These are phyloP conservation scores for Tichodroma muraria DNA, from an alignment of 2,113 vertebrate genomes.

Conservation along the genomic window DNA sequence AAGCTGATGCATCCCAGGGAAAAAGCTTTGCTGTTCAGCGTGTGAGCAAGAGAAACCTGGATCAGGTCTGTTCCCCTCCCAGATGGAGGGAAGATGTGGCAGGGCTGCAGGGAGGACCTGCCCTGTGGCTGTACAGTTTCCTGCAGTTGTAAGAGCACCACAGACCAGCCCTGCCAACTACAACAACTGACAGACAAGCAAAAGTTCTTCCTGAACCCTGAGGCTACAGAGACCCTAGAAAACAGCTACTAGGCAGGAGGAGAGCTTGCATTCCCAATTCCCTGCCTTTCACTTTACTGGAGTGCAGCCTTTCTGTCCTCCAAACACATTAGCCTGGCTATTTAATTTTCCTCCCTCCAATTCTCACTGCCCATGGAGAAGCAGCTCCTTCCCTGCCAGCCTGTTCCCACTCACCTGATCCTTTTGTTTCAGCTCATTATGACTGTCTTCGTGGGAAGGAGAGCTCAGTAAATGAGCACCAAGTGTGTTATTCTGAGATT, in stretches of 20 bases:
- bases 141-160: background rate
- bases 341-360: background rate
- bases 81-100: background rate
- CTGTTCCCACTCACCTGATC: background rate
- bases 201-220: background rate
- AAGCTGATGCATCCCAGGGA: background rate
- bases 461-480: conserved; percentile 8
- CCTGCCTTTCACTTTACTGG: background rate
- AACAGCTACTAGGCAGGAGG: background rate
- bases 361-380: background rate
- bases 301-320: background rate
- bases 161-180: background rate
- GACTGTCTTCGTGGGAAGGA: background rate
- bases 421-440: conserved; percentile 20
- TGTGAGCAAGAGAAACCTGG: background rate
- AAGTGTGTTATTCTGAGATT: background rate
- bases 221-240: background rate
- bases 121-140: background rate
- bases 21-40: background rate
- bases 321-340: background rate
- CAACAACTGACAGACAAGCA: background rate
- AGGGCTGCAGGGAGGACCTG: background rate
- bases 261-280: background rate
- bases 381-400: background rate
- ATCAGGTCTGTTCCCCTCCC: background rate